Percentiles rank a stretch among this genome's conserved stretches.
Evolutionary conservation across 2,113 vertebrate species (phyloP).

Genomic region (Oophaga pumilio): DNA sequence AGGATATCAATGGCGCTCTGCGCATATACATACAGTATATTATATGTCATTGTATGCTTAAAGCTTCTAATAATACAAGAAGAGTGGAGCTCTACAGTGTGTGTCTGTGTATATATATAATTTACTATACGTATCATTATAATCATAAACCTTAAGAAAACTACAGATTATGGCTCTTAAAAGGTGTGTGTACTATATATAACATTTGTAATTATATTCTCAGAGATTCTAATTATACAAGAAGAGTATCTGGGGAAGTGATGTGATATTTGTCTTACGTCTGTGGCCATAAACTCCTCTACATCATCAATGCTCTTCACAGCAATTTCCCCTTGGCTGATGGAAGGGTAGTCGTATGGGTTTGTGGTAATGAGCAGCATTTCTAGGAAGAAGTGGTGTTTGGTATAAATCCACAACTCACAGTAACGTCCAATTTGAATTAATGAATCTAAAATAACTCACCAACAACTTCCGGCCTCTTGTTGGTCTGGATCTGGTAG

Average conservation of each 20-base stretch:
- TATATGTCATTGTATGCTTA: neutral
- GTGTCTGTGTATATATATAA: too few species aligned
- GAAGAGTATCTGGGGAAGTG: too few species aligned
- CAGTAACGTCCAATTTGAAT: neutral
- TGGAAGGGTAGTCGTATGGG: constrained; percentile 66
- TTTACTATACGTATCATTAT: too few species aligned
- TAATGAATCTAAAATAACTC: constrained; percentile 7
- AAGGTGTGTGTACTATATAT: too few species aligned
- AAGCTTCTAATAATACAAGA: too few species aligned
- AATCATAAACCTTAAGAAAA: too few species aligned
- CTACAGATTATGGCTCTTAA: neutral
- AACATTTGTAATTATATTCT: too few species aligned
- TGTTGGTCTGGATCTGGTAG: constrained; percentile 72
- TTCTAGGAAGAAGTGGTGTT: constrained; percentile 33
- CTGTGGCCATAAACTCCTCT: constrained; percentile 61
- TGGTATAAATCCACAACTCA: neutral
- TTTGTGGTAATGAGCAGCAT: constrained; percentile 73
- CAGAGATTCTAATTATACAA: too few species aligned
- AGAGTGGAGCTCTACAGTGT: too few species aligned
- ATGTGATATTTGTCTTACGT: constrained; percentile 58
- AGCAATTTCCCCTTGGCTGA: constrained; percentile 63
- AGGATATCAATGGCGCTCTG: constrained; percentile 66
- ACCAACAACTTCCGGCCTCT: constrained; percentile 72
- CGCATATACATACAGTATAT: too few species aligned
- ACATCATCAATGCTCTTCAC: constrained; percentile 67